Percentiles rank a stretch among this genome's conserved stretches.
Conservation (phyloP, 2,113 vertebrate species). For the Catagonus wagneri region DNA sequence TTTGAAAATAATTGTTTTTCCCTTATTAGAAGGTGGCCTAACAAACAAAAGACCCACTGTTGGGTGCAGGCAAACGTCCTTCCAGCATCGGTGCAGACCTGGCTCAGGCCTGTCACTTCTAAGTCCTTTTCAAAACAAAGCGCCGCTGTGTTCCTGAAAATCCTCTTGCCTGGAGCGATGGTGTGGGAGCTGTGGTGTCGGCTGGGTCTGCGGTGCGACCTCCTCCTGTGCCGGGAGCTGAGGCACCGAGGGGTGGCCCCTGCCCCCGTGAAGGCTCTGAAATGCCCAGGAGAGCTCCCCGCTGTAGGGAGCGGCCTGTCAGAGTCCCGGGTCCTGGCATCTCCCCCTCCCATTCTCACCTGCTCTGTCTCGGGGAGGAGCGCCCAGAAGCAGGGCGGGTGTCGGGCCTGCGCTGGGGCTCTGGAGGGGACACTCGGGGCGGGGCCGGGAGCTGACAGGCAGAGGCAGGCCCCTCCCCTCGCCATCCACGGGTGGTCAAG, state of each 20-base stretch:
- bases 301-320: accelerated
- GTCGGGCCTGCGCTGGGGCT: no score
- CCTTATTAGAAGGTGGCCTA: not conserved
- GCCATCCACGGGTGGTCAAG: not conserved
- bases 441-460: not conserved
- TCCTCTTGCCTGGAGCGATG: not conserved
- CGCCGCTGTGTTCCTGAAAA: not conserved
- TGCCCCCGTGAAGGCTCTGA: accelerated
- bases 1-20: constrained; percentile 41
- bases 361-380: not conserved
- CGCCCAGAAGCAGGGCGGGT: not conserved
- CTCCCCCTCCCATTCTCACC: not conserved
- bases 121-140: not conserved
- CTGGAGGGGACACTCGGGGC: not conserved
- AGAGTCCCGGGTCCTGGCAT: not conserved
- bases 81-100: not conserved
- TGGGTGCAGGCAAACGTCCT: not conserved
- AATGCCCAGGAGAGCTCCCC: accelerated
- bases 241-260: not conserved
- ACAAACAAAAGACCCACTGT: not conserved
- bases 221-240: not conserved
- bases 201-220: accelerated
- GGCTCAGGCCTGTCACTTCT: not conserved
- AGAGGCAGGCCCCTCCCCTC: not conserved
- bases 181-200: not conserved